A percentile compares a stretch with the other conserved stretches of the same genome.
Conservation (phyloP, 2,113 vertebrate species). For the Typhlomys cinereus region DNA sequence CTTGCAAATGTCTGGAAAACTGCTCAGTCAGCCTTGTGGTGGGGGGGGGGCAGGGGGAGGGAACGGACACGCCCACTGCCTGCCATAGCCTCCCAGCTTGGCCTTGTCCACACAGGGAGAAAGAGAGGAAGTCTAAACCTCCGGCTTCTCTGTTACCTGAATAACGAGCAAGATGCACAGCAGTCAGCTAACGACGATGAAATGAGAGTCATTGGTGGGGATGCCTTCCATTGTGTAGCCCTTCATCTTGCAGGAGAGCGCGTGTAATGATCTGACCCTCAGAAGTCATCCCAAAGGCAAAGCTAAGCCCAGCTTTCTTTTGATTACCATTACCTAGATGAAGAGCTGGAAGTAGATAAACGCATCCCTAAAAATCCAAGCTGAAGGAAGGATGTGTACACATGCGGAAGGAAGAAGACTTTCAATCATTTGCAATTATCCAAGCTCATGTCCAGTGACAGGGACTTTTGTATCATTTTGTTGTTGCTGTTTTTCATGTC, state of each 20-base stretch:
- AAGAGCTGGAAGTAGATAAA: background rate
- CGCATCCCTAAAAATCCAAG: background rate
- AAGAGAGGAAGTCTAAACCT: background rate
- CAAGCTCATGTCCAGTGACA: background rate
- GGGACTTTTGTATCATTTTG: constrained; percentile 36
- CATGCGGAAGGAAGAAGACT: background rate
- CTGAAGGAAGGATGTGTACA: background rate
- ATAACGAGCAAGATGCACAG: background rate
- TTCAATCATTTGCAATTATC: constrained; percentile 29
- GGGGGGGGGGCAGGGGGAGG: too few relatives aligned
- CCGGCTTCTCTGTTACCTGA: background rate
- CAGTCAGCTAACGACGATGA: background rate
- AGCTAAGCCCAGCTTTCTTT: background rate
- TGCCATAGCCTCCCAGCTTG: background rate
- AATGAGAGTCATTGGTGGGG: background rate
- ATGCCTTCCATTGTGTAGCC: background rate
- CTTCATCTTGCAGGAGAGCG: background rate
- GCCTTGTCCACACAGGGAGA: background rate
- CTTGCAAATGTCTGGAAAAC: constrained; percentile 58
- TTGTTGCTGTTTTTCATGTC: constrained; percentile 28
- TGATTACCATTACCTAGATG: background rate
- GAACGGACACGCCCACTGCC: background rate
- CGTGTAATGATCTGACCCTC: background rate
- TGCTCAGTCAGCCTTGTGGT: constrained; percentile 57
- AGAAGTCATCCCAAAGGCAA: background rate